Conservation (phyloP, 2,797 vertebrate species). For the Tadarida brasiliensis region DNA sequence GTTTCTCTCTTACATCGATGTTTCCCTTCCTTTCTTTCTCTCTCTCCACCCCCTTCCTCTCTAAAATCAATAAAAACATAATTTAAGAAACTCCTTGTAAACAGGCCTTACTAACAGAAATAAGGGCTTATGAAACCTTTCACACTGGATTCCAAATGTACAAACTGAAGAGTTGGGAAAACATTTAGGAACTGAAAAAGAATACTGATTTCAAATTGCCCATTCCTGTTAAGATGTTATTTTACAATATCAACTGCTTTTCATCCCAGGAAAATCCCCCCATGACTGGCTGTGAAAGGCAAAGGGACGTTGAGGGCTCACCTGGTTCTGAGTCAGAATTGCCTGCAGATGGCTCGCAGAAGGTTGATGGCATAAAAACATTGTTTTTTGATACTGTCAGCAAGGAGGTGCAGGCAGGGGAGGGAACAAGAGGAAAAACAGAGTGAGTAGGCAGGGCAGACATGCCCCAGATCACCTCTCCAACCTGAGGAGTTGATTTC, state of each 20-base stretch:
- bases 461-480: neutral
- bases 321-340: slow-evolving; percentile 98
- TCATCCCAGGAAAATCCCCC: neutral
- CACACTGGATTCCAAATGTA: neutral
- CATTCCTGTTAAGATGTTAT: neutral
- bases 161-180: neutral
- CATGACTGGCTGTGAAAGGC: neutral
- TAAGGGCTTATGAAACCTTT: neutral
- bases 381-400: slow-evolving; percentile 96
- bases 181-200: neutral
- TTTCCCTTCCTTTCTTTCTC: no score
- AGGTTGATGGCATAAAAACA: slow-evolving; percentile 98
- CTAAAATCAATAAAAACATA: no score
- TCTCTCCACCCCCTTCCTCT: neutral
- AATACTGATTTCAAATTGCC: neutral
- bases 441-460: neutral
- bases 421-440: slow-evolving; percentile 73
- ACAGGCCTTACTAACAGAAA: neutral
- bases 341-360: slow-evolving; percentile 96
- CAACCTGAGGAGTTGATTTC: neutral
- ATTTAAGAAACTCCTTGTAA: neutral
- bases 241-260: neutral
- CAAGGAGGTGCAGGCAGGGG: slow-evolving; percentile 42
- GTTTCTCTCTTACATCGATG: no score
- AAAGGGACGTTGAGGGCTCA: slow-evolving; percentile 76